phyloP scores from a whole-genome alignment of 2,888 invertebrate genomes.

The Lepetodrilus schrolli region DNA sequence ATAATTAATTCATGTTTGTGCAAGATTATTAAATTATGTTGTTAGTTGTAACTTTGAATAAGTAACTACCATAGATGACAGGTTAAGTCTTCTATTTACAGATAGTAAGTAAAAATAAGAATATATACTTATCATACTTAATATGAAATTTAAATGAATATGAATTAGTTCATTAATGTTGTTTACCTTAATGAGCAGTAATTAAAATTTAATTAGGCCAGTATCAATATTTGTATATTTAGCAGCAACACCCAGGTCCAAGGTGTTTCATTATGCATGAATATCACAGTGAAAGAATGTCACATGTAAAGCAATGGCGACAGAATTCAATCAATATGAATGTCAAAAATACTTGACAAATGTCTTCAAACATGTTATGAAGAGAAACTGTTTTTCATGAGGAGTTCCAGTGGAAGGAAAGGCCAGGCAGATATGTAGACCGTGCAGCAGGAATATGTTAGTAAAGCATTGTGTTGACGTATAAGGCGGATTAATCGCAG shows the following conservation, averaged over 20 bases:
- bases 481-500: constrained; percentile 21
- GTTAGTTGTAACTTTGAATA: no score
- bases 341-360: constrained; percentile 8
- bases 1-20: no score
- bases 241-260: no score
- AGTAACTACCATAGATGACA: no score
- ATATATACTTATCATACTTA: no score
- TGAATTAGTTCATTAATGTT: no score
- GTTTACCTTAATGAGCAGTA: no score
- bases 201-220: constrained; percentile 13
- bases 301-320: no score
- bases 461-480: constrained; percentile 8
- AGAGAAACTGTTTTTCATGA: constrained; percentile 3
- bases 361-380: constrained; percentile 15
- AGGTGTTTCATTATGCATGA: background rate
- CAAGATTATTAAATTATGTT: no score
- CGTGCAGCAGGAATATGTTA: constrained; percentile 14
- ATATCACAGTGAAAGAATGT: background rate
- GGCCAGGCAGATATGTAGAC: background rate
- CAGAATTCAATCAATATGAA: constrained; percentile 15
- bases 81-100: no score
- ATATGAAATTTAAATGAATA: no score
- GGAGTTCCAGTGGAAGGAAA: constrained; percentile 4
- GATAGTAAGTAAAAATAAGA: no score
- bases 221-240: background rate